Conservation (phyloP, 1,140 invertebrate species). For the Heliothis virescens region DNA sequence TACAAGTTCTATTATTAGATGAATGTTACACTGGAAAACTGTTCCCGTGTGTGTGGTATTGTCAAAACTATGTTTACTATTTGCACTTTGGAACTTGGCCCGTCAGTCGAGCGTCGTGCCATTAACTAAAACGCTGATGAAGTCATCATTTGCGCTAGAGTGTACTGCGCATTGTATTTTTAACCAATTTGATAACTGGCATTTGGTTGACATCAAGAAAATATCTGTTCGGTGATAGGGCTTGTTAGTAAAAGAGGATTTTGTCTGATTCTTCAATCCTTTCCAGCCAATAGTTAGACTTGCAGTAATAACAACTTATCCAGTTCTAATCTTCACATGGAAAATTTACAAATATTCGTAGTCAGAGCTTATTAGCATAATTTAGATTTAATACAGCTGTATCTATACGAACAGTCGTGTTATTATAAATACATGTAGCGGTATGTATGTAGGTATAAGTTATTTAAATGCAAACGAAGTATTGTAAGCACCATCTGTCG, state of each 20-base stretch:
- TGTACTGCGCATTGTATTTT: not conserved
- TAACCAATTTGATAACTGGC: not conserved
- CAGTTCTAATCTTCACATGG: too few relatives aligned
- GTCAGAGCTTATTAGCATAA: not conserved
- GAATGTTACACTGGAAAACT: conserved; percentile 36
- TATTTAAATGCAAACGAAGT: conserved; percentile 72
- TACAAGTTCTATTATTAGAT: conserved; percentile 43
- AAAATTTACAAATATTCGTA: not conserved
- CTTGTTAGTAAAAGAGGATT: too few relatives aligned
- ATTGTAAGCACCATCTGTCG: conserved; percentile 68
- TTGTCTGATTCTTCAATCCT: too few relatives aligned
- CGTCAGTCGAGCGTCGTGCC: conserved; percentile 15
- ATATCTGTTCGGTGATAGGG: too few relatives aligned
- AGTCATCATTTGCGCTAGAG: conserved; percentile 22
- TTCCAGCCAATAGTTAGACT: too few relatives aligned
- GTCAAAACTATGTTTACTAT: conserved; percentile 36
- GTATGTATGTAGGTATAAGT: conserved; percentile 41
- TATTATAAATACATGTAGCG: conserved; percentile 28
- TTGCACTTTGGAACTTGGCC: conserved; percentile 47
- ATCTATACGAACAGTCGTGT: not conserved
- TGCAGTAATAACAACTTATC: too few relatives aligned
- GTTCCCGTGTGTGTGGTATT: conserved; percentile 22
- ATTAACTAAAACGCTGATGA: conserved; percentile 39
- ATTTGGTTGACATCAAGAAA: too few relatives aligned
- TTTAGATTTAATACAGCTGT: not conserved